Conservation (phyloP, 2,113 vertebrate genomes). For the Phainopepla nitens region DNA sequence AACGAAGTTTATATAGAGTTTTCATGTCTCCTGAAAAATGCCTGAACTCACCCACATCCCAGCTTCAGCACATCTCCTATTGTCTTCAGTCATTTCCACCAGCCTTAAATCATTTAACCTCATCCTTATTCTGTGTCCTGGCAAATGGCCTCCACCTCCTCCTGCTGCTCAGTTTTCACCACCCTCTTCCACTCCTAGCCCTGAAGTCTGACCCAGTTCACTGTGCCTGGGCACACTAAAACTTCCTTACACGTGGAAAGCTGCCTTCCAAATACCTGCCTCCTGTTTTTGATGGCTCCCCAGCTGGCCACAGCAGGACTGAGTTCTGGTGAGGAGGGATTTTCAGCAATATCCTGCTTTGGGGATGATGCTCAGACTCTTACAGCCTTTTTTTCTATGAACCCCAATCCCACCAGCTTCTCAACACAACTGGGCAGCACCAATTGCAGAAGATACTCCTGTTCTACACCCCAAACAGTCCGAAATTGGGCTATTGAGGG, state of each 20-base stretch:
- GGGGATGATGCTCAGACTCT: not conserved
- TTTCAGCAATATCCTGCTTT: not conserved
- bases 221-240: not conserved
- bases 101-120: not conserved
- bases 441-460: not conserved
- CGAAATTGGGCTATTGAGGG: not conserved
- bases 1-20: not conserved
- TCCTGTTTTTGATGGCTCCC: not conserved
- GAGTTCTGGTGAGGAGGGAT: not conserved
- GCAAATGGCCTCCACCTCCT: not conserved
- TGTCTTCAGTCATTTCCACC: not conserved
- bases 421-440: not conserved
- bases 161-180: not conserved
- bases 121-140: not conserved
- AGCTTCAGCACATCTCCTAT: not conserved
- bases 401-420: not conserved
- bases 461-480: not conserved
- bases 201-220: not conserved
- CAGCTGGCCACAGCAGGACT: not conserved
- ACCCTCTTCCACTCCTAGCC: not conserved
- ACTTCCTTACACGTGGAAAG: rapidly evolving
- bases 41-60: not conserved
- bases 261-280: not conserved
- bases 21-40: not conserved
- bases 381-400: not conserved